Evolutionary conservation across 2,888 invertebrate genomes (phyloP).

Genomic region (Elysia crispata): DNA sequence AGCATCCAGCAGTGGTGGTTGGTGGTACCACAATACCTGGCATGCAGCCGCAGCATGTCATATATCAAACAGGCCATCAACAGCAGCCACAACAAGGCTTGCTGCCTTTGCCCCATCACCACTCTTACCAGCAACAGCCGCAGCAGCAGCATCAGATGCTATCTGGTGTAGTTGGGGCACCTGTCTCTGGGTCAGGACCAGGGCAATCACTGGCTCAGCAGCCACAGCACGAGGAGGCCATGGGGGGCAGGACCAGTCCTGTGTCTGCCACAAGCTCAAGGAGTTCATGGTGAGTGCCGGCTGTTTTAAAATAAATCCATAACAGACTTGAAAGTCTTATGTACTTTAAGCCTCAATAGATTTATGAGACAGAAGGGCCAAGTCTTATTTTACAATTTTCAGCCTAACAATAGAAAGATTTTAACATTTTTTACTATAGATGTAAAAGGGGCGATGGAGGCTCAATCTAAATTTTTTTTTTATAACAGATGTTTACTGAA

Average conservation of each 20-base stretch:
- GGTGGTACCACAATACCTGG: slow-evolving; percentile 18
- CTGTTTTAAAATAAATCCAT: no score
- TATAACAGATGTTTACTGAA: no score
- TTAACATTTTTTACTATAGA: no score
- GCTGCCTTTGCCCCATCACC: neutral
- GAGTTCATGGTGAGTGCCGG: slow-evolving; percentile 54
- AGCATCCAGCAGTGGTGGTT: slow-evolving; percentile 22
- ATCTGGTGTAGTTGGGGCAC: slow-evolving; percentile 3
- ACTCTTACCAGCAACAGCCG: neutral
- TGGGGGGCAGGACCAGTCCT: slow-evolving; percentile 42
- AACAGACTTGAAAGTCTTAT: no score
- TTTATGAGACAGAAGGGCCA: no score
- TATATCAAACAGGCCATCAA: slow-evolving; percentile 35
- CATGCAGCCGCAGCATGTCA: slow-evolving; percentile 44
- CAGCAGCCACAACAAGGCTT: no score
- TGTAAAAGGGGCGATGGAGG: no score
- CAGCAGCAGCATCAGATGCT: neutral
- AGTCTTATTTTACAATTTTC: no score
- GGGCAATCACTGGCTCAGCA: neutral
- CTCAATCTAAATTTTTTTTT: no score
- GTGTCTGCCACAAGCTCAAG: slow-evolving; percentile 48
- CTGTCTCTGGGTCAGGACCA: neutral
- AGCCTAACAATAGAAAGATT: no score
- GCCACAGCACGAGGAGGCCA: slow-evolving; percentile 20
- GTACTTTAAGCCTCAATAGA: no score